Evolutionary conservation across 1,140 invertebrate species (phyloP).

Genomic region (Ceratina australensis): DNA sequence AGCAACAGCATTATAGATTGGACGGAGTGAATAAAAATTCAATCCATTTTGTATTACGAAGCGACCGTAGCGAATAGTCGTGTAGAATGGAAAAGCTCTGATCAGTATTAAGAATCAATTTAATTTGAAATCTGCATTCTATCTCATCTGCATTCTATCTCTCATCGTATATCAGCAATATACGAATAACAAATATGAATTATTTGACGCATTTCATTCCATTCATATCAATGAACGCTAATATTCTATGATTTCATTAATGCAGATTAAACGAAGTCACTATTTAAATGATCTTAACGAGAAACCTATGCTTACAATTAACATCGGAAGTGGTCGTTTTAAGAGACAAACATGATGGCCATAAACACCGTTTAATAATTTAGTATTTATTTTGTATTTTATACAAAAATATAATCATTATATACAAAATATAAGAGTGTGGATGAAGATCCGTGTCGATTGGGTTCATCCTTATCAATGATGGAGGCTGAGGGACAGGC

Average conservation of each 20-base stretch:
- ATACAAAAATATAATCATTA: conserved; percentile 55
- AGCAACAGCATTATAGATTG: too few species aligned
- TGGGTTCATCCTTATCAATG: conserved; percentile 51
- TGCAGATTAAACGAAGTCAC: too few species aligned
- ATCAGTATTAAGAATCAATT: conserved; percentile 26
- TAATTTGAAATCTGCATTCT: conserved; percentile 31
- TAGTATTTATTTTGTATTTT: conserved; percentile 61
- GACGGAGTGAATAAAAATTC: too few species aligned
- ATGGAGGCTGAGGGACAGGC: conserved; percentile 49
- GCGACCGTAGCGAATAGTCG: too few species aligned
- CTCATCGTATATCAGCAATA: too few species aligned
- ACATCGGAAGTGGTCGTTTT: too few species aligned
- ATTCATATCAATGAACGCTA: too few species aligned
- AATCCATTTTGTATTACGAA: too few species aligned
- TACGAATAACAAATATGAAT: not conserved
- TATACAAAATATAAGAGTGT: conserved; percentile 52
- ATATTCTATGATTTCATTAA: too few species aligned
- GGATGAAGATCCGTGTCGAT: conserved; percentile 11
- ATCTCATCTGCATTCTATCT: not conserved
- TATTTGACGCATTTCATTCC: too few species aligned
- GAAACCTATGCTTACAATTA: not conserved
- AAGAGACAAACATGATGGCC: not conserved
- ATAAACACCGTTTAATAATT: conserved; percentile 57
- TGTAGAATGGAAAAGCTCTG: too few species aligned
- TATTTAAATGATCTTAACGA: not conserved